Evolutionary conservation across 1,140 invertebrate species (phyloP).

Genomic region (Pseudoatta argentina): DNA sequence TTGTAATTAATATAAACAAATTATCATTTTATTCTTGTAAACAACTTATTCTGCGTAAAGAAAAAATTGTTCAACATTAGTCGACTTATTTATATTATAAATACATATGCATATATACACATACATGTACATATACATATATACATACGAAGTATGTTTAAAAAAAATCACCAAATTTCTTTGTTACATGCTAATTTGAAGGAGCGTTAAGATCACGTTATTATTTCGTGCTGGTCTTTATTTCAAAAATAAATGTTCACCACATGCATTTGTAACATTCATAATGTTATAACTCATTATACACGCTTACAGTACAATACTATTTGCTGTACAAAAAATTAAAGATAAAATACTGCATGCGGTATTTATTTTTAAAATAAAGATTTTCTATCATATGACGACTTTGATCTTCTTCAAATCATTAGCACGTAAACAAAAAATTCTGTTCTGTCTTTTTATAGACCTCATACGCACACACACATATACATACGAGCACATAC

Average conservation of each 20-base stretch:
- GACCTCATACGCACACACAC: neutral
- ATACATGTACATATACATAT: no score
- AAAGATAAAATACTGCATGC: neutral
- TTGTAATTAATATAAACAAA: neutral
- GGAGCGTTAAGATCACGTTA: no score
- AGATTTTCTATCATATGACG: neutral
- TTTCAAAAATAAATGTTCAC: no score
- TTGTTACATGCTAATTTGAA: no score
- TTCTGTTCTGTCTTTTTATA: neutral
- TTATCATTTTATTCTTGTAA: neutral
- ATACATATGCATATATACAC: no score
- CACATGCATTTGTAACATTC: no score
- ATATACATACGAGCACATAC: no score
- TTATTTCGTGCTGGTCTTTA: no score
- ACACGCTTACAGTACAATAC: no score
- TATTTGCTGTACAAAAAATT: neutral
- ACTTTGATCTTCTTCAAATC: neutral
- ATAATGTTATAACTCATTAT: neutral
- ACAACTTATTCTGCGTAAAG: neutral
- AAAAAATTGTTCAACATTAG: neutral
- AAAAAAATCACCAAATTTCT: no score
- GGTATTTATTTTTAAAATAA: neutral
- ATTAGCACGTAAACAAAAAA: neutral
- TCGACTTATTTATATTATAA: no score
- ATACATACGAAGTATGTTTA: no score